These are phyloP conservation scores for Drosophila kurseongensis DNA, from an alignment of 1,140 invertebrate species.

Conservation along the genomic window DNA sequence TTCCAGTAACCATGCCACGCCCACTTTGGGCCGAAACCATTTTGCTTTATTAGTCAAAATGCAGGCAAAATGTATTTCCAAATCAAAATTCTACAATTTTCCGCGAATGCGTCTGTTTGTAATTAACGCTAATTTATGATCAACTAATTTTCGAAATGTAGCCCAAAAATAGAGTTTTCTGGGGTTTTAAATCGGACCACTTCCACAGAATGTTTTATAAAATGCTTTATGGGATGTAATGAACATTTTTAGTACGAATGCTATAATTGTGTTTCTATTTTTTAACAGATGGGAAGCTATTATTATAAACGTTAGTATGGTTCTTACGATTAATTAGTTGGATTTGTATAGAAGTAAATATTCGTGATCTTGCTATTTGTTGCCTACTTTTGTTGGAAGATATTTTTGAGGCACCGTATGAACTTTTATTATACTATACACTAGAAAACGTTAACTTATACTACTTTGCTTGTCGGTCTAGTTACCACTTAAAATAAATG, in stretches of 20 bases:
- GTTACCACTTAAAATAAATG: background rate
- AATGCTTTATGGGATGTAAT: no score
- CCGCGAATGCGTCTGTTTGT: conserved; percentile 41
- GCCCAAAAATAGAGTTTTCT: conserved; percentile 20
- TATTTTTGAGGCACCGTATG: no score
- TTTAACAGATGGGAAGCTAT: no score
- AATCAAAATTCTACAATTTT: conserved; percentile 74
- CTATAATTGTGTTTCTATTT: no score
- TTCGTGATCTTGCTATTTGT: no score
- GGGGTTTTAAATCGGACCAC: background rate
- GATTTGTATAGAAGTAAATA: no score
- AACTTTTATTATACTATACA: no score
- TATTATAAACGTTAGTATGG: no score
- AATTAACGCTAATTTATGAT: conserved; percentile 77
- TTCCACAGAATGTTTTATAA: no score
- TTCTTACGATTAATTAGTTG: no score
- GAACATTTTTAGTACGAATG: no score
- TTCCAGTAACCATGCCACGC: background rate
- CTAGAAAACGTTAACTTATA: background rate
- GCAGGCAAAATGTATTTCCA: conserved; percentile 50
- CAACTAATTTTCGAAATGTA: conserved; percentile 56
- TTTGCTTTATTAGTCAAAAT: conserved; percentile 79
- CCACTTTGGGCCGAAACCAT: conserved; percentile 47
- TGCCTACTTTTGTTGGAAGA: no score
- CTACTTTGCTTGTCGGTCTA: background rate